These are phyloP conservation scores for Apis mellifera DNA, from an alignment of 1,140 invertebrate species.

Conservation along the genomic window Amel_HAv3.1 CM009941.2:12187501-12188000, in stretches of 20 bases:
- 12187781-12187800: slow-evolving; percentile 83
- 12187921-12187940: slow-evolving; percentile 84
- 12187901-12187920: slow-evolving; percentile 85
- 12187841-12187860: slow-evolving; percentile 86
- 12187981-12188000: slow-evolving; percentile 82
- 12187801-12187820: slow-evolving; percentile 82
- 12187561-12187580: slow-evolving; percentile 15
- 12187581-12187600: slow-evolving; percentile 47
- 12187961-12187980: slow-evolving; percentile 83
- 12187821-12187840: slow-evolving; percentile 83
- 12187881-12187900: slow-evolving; percentile 88
- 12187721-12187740: slow-evolving; percentile 86
- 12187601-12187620: slow-evolving; percentile 71
- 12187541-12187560: slow-evolving; percentile 33
- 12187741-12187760: slow-evolving; percentile 82
- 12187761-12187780: slow-evolving; percentile 84
- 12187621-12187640: slow-evolving; percentile 82
- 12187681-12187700: slow-evolving; percentile 87
- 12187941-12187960: slow-evolving; percentile 86
- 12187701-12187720: slow-evolving; percentile 86
- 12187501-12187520: slow-evolving; percentile 60
- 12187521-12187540: slow-evolving; percentile 39
- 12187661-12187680: slow-evolving; percentile 86
- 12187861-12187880: slow-evolving; percentile 88
- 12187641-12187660: slow-evolving; percentile 87